Conservation (phyloP, 2,888 invertebrate species). For the Morpho deidamia region DNA sequence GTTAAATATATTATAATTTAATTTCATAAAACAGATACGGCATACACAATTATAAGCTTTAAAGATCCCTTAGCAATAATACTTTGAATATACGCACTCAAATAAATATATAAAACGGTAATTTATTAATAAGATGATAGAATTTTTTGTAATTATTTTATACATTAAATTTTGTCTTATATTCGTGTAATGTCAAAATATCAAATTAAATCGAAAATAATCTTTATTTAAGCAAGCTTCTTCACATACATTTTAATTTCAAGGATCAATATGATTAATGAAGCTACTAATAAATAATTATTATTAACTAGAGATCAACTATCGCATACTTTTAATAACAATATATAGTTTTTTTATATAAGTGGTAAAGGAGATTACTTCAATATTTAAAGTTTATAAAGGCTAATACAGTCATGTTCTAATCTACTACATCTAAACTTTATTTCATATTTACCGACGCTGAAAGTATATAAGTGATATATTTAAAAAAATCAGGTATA, state of each 20-base stretch:
- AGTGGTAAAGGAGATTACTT: constrained; percentile 12
- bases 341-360: constrained; percentile 5
- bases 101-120: not conserved
- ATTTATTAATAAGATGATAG: not conserved
- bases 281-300: not conserved
- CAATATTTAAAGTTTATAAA: constrained; percentile 26
- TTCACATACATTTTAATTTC: too few species aligned
- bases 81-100: not conserved
- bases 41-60: constrained; percentile 10
- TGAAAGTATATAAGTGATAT: constrained; percentile 17
- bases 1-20: too few species aligned
- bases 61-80: not conserved
- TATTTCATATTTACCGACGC: constrained; percentile 8
- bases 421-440: constrained; percentile 21
- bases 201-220: not conserved
- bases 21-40: not conserved
- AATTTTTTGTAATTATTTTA: too few species aligned
- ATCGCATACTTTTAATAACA: constrained; percentile 5
- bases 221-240: too few species aligned
- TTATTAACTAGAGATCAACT: not conserved
- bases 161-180: too few species aligned
- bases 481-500: constrained; percentile 18
- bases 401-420: constrained; percentile 22
- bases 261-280: not conserved
- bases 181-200: not conserved